phyloP scores from a whole-genome alignment of 2,113 vertebrate species.

The Cyprinodon tularosa region DNA sequence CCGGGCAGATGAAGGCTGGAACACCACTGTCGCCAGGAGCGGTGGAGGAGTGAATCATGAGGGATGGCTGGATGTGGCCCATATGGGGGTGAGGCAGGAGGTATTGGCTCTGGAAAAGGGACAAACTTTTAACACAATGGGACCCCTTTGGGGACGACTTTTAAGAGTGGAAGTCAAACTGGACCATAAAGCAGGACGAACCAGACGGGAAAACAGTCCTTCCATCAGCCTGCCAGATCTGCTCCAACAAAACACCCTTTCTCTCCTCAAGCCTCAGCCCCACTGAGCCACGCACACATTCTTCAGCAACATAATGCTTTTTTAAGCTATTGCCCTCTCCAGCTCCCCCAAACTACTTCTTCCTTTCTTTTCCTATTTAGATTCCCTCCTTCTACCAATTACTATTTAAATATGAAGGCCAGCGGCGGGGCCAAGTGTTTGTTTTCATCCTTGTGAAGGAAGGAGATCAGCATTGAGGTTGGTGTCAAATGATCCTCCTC shows the following conservation, averaged over 20 bases:
- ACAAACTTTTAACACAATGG: constrained; percentile 75
- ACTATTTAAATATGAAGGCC: constrained; percentile 73
- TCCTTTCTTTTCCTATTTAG: constrained; percentile 29
- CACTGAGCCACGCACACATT: constrained; percentile 64
- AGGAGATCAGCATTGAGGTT: constrained; percentile 32
- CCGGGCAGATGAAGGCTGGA: constrained; percentile 34
- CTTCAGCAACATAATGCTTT: constrained; percentile 78
- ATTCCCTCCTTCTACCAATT: constrained; percentile 50
- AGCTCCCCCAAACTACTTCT: constrained; percentile 14
- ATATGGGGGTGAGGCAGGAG: constrained; percentile 54
- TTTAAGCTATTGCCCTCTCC: constrained; percentile 73
- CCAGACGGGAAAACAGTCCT: constrained; percentile 50
- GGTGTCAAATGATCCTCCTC: constrained; percentile 45
- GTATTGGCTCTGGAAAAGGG: constrained; percentile 66
- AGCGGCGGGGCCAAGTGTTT: constrained; percentile 64
- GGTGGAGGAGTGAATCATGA: constrained; percentile 11
- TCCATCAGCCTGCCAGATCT: constrained; percentile 65
- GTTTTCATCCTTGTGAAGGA: constrained; percentile 55
- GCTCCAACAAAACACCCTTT: constrained; percentile 77
- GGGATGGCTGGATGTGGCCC: constrained; percentile 35
- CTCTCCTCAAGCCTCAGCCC: constrained; percentile 63
- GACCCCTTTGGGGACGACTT: constrained; percentile 61
- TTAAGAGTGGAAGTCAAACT: constrained; percentile 73
- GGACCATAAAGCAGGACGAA: constrained; percentile 67
- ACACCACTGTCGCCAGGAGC: constrained; percentile 50